Evolutionary conservation across 2,888 invertebrate species (phyloP).

Genomic region (Lottia gigantea): DNA sequence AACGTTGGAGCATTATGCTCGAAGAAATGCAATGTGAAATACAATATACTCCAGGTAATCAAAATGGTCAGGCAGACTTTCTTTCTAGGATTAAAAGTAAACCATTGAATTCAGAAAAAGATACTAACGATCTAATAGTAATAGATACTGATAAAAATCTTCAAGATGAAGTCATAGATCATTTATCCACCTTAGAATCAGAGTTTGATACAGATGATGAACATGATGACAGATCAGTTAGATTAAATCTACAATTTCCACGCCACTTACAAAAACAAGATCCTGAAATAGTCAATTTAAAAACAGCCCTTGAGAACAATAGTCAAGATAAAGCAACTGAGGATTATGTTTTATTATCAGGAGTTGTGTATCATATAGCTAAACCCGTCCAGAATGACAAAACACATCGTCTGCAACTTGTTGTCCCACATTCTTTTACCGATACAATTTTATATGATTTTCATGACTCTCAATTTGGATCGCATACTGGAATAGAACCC

Average conservation of each 20-base stretch:
- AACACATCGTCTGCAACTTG: neutral
- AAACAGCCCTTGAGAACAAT: neutral
- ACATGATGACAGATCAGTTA: no score
- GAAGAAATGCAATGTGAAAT: constrained; percentile 15
- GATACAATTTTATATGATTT: neutral
- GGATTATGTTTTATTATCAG: neutral
- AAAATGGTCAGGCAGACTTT: neutral
- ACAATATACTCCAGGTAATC: neutral
- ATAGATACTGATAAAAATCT: constrained; percentile 2
- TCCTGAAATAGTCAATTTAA: neutral
- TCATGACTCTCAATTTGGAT: neutral
- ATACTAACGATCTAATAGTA: neutral
- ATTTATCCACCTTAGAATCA: no score
- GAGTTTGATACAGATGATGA: neutral
- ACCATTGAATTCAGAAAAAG: neutral
- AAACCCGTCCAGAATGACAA: neutral
- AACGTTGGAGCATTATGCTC: neutral
- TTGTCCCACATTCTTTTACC: neutral
- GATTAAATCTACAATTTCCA: neutral
- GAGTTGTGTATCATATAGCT: constrained; percentile 2
- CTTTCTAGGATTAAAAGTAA: neutral
- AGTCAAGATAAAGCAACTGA: neutral
- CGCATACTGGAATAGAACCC: constrained; percentile 5
- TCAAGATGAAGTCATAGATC: neutral
- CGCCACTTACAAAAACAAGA: constrained; percentile 3